Evolutionary conservation across 2,888 invertebrate species (phyloP).

Genomic region (Xanthorhoe designata): DNA sequence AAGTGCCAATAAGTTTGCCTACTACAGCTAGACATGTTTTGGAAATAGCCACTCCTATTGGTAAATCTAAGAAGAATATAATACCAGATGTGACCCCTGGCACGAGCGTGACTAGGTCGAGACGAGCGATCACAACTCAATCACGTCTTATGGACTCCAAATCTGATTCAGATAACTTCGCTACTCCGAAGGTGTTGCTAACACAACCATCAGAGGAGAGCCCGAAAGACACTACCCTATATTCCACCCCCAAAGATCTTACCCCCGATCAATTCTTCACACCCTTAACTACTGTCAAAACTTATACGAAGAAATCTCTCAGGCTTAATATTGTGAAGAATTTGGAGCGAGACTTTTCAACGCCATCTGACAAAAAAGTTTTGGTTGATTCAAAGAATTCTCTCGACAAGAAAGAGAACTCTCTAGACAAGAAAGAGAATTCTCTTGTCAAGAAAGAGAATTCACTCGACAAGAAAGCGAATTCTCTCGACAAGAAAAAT

Average conservation of each 20-base stretch:
- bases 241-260: slow-evolving; percentile 65
- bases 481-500: too few species aligned
- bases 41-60: slow-evolving; percentile 63
- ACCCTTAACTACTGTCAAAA: slow-evolving; percentile 65
- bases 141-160: not conserved
- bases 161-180: not conserved
- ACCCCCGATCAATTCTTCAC: slow-evolving; percentile 71
- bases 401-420: too few species aligned
- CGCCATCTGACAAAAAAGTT: slow-evolving; percentile 46
- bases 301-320: slow-evolving; percentile 59
- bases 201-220: slow-evolving; percentile 47
- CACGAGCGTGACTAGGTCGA: slow-evolving; percentile 34
- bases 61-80: not conserved
- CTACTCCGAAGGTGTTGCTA: slow-evolving; percentile 21
- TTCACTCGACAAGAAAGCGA: too few species aligned
- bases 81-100: not conserved
- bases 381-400: not conserved
- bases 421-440: too few species aligned
- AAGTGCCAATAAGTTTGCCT: slow-evolving; percentile 63
- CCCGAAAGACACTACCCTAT: slow-evolving; percentile 49
- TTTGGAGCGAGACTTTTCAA: slow-evolving; percentile 67
- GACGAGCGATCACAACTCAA: slow-evolving; percentile 26
- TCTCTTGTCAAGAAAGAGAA: too few species aligned
- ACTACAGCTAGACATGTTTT: slow-evolving; percentile 56
- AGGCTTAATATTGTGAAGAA: slow-evolving; percentile 67